Conservation (phyloP, 2,113 vertebrate genomes). For the Sylvia atricapilla region DNA sequence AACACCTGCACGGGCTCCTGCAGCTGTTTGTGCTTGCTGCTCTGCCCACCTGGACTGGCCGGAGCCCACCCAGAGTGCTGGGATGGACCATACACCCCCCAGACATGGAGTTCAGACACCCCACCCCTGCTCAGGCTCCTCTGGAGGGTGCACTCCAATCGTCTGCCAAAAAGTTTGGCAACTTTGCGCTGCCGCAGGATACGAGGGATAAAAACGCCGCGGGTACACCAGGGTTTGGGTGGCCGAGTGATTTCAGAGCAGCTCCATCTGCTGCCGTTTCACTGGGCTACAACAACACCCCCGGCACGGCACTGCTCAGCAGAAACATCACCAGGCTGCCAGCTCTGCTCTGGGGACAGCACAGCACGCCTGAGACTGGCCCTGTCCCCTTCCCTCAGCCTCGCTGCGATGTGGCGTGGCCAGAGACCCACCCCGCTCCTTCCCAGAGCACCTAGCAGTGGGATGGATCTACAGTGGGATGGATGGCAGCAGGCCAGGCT, state of each 20-base stretch:
- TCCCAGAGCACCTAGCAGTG: background rate
- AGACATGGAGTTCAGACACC: fast-evolving
- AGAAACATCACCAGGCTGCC: fast-evolving
- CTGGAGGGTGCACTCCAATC: fast-evolving
- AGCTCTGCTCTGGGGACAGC: background rate
- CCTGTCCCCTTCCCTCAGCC: background rate
- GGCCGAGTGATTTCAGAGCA: background rate
- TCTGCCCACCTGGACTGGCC: background rate
- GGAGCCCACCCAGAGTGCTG: fast-evolving
- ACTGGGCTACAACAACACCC: background rate
- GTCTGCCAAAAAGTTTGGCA: no score
- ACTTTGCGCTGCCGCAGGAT: fast-evolving
- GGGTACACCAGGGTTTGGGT: fast-evolving
- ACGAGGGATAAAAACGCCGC: fast-evolving
- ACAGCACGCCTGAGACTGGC: background rate
- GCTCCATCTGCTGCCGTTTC: background rate
- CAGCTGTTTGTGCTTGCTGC: background rate
- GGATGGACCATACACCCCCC: fast-evolving
- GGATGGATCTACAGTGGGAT: background rate
- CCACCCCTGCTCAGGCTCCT: background rate
- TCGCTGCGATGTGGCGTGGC: fast-evolving
- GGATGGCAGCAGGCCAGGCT: background rate
- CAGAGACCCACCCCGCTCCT: background rate
- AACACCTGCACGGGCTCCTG: background rate
- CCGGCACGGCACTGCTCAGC: fast-evolving